Evolutionary conservation across 2,888 invertebrate species (phyloP).

Genomic region (Ischnus inquisitorius): DNA sequence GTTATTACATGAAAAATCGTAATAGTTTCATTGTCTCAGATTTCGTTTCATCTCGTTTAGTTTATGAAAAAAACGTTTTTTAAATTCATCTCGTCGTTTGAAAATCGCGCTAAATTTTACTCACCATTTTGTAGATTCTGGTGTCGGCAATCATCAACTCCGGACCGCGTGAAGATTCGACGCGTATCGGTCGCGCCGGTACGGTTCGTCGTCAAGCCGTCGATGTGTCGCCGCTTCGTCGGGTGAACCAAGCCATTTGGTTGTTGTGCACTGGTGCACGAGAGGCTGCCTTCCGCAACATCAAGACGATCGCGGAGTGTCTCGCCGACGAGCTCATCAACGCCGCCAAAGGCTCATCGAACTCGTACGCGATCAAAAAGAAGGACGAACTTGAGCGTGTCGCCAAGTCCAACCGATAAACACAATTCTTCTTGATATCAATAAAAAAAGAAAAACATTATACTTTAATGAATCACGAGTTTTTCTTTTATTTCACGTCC

Average conservation of each 20-base stretch:
- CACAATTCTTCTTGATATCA: slow-evolving; percentile 69
- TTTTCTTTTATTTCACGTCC: slow-evolving; percentile 6
- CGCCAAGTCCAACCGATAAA: slow-evolving; percentile 99
- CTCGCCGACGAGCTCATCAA: slow-evolving; percentile 99
- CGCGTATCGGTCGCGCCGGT: slow-evolving; percentile 99
- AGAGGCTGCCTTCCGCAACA: slow-evolving; percentile 99
- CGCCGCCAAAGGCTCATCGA: slow-evolving; percentile 99
- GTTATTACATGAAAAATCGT: too few species aligned
- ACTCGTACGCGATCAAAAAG: slow-evolving; percentile 99
- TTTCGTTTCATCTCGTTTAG: neutral
- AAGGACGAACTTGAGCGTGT: slow-evolving; percentile 99
- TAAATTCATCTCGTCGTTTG: neutral
- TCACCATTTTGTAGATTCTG: slow-evolving; percentile 88
- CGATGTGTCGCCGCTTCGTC: slow-evolving; percentile 98
- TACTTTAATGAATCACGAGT: slow-evolving; percentile 60
- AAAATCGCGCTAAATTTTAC: neutral
- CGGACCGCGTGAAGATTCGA: slow-evolving; percentile 99
- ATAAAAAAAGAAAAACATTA: slow-evolving; percentile 72
- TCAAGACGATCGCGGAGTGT: slow-evolving; percentile 99
- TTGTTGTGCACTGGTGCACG: slow-evolving; percentile 99
- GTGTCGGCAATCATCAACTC: slow-evolving; percentile 99
- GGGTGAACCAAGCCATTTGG: slow-evolving; percentile 99
- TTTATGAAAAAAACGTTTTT: neutral
- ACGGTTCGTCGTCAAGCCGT: slow-evolving; percentile 99
- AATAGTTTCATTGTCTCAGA: neutral